phyloP scores from a whole-genome alignment of 2,888 invertebrate genomes.

The Agrotis clavis region DNA sequence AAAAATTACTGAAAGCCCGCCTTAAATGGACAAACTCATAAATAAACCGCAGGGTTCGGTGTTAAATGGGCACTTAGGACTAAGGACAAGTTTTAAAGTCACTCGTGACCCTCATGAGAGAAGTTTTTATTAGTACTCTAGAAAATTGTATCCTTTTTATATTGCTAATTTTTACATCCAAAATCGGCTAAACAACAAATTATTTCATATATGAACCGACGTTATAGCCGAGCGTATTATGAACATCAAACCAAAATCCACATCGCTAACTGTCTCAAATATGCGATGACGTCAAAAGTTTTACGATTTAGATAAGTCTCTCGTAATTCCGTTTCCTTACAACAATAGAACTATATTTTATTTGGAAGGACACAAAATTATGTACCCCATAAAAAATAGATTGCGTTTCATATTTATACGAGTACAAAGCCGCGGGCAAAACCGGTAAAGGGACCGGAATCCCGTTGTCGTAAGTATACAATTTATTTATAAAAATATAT shows the following conservation, averaged over 20 bases:
- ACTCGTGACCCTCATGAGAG: background rate
- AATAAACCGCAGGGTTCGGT: constrained; percentile 16
- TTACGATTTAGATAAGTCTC: constrained; percentile 34
- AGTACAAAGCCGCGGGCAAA: constrained; percentile 26
- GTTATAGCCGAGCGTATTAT: constrained; percentile 1
- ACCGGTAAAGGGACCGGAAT: constrained; percentile 40
- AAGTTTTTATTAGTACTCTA: background rate
- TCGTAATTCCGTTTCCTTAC: constrained; percentile 9
- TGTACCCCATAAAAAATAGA: constrained; percentile 18
- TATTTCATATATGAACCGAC: no score
- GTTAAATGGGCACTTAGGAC: background rate
- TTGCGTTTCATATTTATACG: constrained; percentile 20
- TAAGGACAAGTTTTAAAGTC: constrained; percentile 1
- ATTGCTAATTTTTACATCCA: no score
- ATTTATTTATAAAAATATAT: constrained; percentile 41
- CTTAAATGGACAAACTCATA: constrained; percentile 26
- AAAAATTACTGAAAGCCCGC: no score
- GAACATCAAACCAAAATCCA: constrained; percentile 26
- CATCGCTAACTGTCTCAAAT: constrained; percentile 16
- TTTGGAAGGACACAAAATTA: constrained; percentile 12
- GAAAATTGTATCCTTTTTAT: no score
- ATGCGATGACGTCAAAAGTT: constrained; percentile 18
- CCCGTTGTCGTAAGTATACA: constrained; percentile 15
- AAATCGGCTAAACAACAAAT: no score
- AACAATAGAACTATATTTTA: constrained; percentile 38